Evolutionary conservation across 1,140 invertebrate genomes (phyloP).

Genomic region (Lysiphlebus fabarum): DNA sequence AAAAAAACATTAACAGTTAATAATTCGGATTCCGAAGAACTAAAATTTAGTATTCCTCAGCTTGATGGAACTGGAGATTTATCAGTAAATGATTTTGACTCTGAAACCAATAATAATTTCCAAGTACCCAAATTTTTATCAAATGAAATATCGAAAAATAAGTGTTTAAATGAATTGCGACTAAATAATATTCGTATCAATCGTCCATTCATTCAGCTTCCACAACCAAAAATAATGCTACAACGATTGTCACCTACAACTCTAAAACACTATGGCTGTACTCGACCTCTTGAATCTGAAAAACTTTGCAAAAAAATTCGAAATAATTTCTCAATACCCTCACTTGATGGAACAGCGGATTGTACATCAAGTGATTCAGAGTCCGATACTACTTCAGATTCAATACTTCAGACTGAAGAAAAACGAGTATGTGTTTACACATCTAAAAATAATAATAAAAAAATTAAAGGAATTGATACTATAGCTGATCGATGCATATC

Average conservation of each 20-base stretch:
- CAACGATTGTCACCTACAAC: constrained; percentile 19
- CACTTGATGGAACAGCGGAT: constrained; percentile 46
- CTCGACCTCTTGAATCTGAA: constrained; percentile 10
- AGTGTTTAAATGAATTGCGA: constrained; percentile 2
- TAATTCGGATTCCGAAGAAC: constrained; percentile 1
- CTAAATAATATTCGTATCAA: not conserved
- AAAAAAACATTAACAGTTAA: not conserved
- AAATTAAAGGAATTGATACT: constrained; percentile 30
- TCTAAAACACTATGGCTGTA: constrained; percentile 19
- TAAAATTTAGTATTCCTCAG: constrained; percentile 24
- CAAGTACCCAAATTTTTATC: constrained; percentile 7
- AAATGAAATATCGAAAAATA: constrained; percentile 16
- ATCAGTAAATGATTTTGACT: constrained; percentile 22
- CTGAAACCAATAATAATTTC: constrained; percentile 17
- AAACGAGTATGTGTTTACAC: constrained; percentile 39
- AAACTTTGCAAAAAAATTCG: constrained; percentile 19
- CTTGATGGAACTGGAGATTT: constrained; percentile 30
- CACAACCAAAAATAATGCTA: constrained; percentile 20
- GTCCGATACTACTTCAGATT: constrained; percentile 30
- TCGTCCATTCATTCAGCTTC: constrained; percentile 12
- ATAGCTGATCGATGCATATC: constrained; percentile 9
- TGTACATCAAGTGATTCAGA: constrained; percentile 32
- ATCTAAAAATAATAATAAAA: constrained; percentile 27
- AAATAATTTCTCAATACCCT: constrained; percentile 48
- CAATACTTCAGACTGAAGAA: constrained; percentile 37